Evolutionary conservation across 1,140 invertebrate species (phyloP), one percentile per base, ranked within the genome.

Genomic region (Brachionus manjavacas): DNA sequence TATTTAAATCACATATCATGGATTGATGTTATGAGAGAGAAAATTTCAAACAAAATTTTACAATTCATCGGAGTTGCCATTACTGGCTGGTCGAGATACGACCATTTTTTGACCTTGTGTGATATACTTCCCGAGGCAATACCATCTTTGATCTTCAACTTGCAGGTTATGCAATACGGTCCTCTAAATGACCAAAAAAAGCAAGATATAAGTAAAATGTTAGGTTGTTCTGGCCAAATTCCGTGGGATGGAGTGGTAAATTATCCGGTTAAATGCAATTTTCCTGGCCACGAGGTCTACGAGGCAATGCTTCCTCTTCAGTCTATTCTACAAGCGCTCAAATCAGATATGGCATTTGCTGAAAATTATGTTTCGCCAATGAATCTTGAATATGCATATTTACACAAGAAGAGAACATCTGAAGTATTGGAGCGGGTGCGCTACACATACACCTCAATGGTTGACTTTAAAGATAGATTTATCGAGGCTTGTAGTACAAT

Each of bases 31-130:
- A 91, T 94, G 86, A 87, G 87, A 23, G 64, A 83, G 35, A 79
- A 79, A 25, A 20, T 64, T 23, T 49, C 85, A 0, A 76, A 74
- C 84, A 86, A 87, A 46, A 55, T 89, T 86, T 89, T 91, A 41
- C 88, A 87, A n/a, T 91, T 93, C 84, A 88, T 91, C 81, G 93
- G 93, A 4, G 88, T 91, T 78, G 92, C 90, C 0, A 87, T 94
- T 11, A 93, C 93, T 25, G 93, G 93, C 0, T 94, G 93, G 93
- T 93, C 93, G 85, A 87, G 85, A 85, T 97, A 95, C 87, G 95
- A 96, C 89, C 96, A 99, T 88, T 95, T 95, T 91, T 94, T 95
- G 3, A 92, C 94, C 0, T 91, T 98, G 14, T 97, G 95, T 88
- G 97, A 99, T 90, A 89, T 97, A 6, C 89, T 99, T 8, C 93